Base-by-base conservation (phyloP, 1,140 invertebrate species). In the Copidosoma floridanum region DNA sequence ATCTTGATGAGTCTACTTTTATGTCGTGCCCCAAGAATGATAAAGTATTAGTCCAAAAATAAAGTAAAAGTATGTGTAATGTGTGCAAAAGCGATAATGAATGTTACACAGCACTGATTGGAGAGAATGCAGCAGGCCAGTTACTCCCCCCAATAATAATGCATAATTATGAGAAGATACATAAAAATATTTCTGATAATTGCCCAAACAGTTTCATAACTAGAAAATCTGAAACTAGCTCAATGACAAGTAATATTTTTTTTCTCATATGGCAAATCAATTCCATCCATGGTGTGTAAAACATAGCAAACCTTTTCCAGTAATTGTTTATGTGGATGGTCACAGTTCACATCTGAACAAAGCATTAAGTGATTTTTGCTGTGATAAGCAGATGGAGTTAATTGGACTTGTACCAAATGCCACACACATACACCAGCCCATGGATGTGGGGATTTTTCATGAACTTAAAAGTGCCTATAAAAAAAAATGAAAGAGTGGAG, bases 391-490 rank as follows among this genome's bases (percentile, higher is more conserved):
- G 32, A 35, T 35, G 7, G 32, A 35, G 6, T 14, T 35, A 8
- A 14, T 35, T 35, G 7, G 6, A 14, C 32, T 35, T 35, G 7
- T 7, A 8, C 32, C 32, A 35, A 8, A 14, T 43, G 18, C 40
- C 10, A 18, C 40, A 6, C 40, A 43, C 26, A 70, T 76, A 43
- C 23, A 74, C 12, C 32, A 35, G 14, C 32, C 32, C 6, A 35
- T 35, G 32, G 32, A 35, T 35, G 32, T 35, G 7, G 32, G 6
- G 14, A 8, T 35, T 7, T 35, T 35, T 35, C 32, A 35, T 14
- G 6, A 6, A 8, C 32, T 35, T 7, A 35, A 35, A 35, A 35
- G 7, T 14, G 32, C 32, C 14, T 35, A 35, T 35, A 35, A 14
- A 35, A 14, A 35, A 14, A 35, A 8, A 8, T 7, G 32, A 35